These are phyloP conservation scores for Gorsachius magnificus DNA, from an alignment of 2,797 vertebrate genomes.

Conservation along the genomic window DNA sequence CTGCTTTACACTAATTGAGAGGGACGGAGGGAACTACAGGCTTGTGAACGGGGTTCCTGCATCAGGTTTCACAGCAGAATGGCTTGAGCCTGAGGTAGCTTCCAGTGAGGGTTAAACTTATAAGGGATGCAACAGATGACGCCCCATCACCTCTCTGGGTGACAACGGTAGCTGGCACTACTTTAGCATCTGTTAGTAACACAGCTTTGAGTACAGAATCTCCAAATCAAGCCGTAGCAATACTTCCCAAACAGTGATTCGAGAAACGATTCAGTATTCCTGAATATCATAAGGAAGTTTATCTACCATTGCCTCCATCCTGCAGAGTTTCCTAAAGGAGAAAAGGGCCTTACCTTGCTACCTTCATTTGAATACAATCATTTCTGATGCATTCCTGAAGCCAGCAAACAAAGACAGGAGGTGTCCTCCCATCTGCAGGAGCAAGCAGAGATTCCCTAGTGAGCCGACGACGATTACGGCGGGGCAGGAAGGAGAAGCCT, in stretches of 20 bases:
- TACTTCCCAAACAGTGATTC: not conserved
- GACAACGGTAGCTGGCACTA: not conserved
- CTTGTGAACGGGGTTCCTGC: not conserved
- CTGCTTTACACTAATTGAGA: not conserved
- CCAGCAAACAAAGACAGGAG: not conserved
- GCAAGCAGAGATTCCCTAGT: not conserved
- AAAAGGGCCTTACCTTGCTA: not conserved
- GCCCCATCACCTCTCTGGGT: not conserved
- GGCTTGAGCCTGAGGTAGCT: not conserved
- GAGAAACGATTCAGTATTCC: not conserved
- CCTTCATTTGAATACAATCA: not conserved
- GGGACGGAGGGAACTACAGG: not conserved
- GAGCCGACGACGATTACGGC: fast-evolving
- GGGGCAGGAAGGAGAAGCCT: slow-evolving; percentile 1
- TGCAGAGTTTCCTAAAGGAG: not conserved
- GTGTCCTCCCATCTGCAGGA: not conserved
- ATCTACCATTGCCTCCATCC: not conserved
- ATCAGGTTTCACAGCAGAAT: not conserved
- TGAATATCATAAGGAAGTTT: not conserved
- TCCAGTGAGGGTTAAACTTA: not conserved
- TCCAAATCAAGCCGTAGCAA: not conserved
- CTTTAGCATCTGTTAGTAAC: not conserved
- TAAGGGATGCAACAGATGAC: not conserved
- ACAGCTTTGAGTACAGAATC: not conserved
- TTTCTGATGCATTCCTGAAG: not conserved